Conservation (phyloP, 2,113 vertebrate species). For the Dicerorhinus sumatrensis region DNA sequence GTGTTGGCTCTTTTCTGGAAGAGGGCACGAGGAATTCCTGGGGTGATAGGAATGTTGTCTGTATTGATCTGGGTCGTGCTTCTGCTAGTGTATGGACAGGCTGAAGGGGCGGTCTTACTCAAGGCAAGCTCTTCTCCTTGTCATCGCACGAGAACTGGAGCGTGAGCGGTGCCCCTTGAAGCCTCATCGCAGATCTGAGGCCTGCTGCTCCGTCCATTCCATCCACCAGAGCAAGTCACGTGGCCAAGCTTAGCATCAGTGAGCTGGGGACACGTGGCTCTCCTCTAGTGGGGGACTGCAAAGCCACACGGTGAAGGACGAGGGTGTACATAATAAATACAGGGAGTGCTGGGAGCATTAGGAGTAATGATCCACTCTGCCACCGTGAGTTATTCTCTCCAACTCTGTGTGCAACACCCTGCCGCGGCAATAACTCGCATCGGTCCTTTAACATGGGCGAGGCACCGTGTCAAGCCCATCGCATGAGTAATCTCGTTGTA, state of each 20-base stretch:
- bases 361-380: rapidly evolving
- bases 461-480: background rate
- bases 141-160: too few species aligned
- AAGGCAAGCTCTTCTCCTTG: background rate
- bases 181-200: background rate
- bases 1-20: background rate
- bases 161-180: rapidly evolving
- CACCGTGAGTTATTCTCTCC: background rate
- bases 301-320: background rate
- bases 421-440: rapidly evolving
- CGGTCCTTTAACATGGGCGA: background rate
- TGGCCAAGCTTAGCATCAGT: rapidly evolving
- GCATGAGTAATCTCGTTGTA: rapidly evolving
- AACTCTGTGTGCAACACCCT: rapidly evolving
- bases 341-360: rapidly evolving
- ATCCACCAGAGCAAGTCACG: background rate
- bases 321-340: rapidly evolving
- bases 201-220: background rate
- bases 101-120: background rate
- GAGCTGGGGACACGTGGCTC: rapidly evolving
- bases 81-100: background rate
- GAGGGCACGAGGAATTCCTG: background rate
- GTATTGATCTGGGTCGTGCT: background rate
- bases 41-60: too few species aligned
- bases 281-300: background rate